These are phyloP conservation scores for Drosophila busckii DNA, from an alignment of 1,140 invertebrate genomes.

Conservation along the genomic window DNA sequence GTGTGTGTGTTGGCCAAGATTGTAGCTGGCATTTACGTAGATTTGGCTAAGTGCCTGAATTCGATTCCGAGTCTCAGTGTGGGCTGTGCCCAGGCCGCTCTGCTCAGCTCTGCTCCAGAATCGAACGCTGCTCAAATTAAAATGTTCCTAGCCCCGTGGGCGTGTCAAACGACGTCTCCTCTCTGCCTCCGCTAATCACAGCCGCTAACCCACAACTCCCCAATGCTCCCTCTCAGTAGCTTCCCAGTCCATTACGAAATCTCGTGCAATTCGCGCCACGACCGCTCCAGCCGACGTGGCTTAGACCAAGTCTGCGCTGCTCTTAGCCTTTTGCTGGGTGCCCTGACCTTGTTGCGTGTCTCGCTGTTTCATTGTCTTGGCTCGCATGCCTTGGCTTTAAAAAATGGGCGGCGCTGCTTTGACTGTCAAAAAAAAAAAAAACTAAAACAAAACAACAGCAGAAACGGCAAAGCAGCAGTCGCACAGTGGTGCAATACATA, in stretches of 20 bases:
- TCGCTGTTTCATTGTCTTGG: constrained; percentile 32
- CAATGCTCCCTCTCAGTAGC: background rate
- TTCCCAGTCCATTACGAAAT: constrained; percentile 31
- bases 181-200: background rate
- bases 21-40: constrained; percentile 29
- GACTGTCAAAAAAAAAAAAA: constrained; percentile 9
- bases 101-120: constrained; percentile 42
- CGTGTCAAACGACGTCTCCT: constrained; percentile 13
- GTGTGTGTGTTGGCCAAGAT: no score
- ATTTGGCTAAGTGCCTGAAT: constrained; percentile 15
- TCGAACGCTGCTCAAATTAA: constrained; percentile 41
- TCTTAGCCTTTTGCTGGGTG: constrained; percentile 9
- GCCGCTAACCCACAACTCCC: background rate
- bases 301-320: background rate
- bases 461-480: constrained; percentile 4
- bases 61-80: constrained; percentile 9
- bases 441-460: background rate
- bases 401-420: constrained; percentile 18
- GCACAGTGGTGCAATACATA: no score
- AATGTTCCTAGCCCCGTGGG: constrained; percentile 37
- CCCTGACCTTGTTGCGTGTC: constrained; percentile 67
- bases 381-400: constrained; percentile 24
- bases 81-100: no score
- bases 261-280: no score
- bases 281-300: no score